Evolutionary conservation across 2,113 vertebrate species (phyloP).

Genomic region (Coreoperca whiteheadi): DNA sequence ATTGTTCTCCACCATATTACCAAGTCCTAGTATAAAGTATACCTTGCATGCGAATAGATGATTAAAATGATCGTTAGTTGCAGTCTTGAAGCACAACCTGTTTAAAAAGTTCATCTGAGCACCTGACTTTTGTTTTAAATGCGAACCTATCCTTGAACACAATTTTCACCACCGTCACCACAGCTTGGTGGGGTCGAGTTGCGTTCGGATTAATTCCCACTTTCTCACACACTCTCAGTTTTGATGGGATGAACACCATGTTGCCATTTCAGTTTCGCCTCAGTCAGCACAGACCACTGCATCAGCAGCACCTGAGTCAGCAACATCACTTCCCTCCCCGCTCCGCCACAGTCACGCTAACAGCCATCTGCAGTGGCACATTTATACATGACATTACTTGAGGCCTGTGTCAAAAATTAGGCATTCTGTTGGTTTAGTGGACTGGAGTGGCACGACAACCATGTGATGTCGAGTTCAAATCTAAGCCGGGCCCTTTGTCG

Average conservation of each 20-base stretch:
- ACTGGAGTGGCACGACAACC: not conserved
- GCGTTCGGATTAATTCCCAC: not conserved
- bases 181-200: not conserved
- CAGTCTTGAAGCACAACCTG: not conserved
- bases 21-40: too few species aligned
- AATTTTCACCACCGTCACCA: not conserved
- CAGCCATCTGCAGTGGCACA: not conserved
- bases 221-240: slow-evolving; percentile 10
- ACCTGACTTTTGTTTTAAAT: not conserved
- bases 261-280: slow-evolving; percentile 17
- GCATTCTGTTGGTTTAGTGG: not conserved
- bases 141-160: not conserved
- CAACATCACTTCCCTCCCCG: slow-evolving; percentile 64
- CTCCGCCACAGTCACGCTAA: slow-evolving; percentile 18
- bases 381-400: not conserved
- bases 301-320: slow-evolving; percentile 69
- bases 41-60: not conserved
- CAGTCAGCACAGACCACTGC: slow-evolving; percentile 47
- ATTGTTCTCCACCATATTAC: too few species aligned
- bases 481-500: too few species aligned
- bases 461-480: not conserved
- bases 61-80: not conserved
- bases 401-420: not conserved
- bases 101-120: not conserved
- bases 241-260: not conserved